phyloP scores from a whole-genome alignment of 2,113 vertebrate genomes.

The Rhynchomys soricoides region DNA sequence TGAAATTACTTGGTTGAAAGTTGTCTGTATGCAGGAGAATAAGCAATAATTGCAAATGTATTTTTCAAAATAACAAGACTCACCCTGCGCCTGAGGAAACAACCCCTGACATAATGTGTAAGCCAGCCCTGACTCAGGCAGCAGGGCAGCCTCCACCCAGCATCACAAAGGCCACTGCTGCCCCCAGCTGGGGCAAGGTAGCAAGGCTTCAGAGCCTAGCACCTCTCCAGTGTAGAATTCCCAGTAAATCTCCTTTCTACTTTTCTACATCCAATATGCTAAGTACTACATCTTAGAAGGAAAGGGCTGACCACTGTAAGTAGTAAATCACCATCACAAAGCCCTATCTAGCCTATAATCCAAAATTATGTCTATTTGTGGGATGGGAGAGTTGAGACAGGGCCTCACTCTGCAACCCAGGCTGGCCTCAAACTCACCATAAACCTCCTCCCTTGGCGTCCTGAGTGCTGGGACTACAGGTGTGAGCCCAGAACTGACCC shows the following conservation, averaged over 20 bases:
- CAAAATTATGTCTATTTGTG: neutral
- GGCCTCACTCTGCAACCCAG: neutral
- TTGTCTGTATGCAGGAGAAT: neutral
- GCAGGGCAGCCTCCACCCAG: neutral
- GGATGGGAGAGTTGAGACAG: neutral
- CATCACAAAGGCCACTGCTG: conserved; percentile 52
- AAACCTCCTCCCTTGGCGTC: neutral
- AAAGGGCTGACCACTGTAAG: neutral
- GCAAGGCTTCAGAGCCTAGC: neutral
- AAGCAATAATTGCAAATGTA: neutral
- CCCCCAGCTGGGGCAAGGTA: neutral
- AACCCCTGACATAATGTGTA: neutral
- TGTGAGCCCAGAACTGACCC: neutral
- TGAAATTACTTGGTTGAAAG: neutral
- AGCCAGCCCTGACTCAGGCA: neutral
- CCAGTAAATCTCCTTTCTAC: neutral
- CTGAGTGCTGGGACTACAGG: too few species aligned
- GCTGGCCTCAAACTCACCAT: neutral
- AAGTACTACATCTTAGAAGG: neutral
- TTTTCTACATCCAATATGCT: neutral
- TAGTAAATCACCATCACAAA: neutral
- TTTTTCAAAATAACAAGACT: neutral
- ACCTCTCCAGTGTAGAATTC: accelerated
- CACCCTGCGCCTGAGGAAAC: neutral
- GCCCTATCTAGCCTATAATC: neutral